phyloP scores from a whole-genome alignment of 2,888 invertebrate species.

The Pseudococcus longispinus region DNA sequence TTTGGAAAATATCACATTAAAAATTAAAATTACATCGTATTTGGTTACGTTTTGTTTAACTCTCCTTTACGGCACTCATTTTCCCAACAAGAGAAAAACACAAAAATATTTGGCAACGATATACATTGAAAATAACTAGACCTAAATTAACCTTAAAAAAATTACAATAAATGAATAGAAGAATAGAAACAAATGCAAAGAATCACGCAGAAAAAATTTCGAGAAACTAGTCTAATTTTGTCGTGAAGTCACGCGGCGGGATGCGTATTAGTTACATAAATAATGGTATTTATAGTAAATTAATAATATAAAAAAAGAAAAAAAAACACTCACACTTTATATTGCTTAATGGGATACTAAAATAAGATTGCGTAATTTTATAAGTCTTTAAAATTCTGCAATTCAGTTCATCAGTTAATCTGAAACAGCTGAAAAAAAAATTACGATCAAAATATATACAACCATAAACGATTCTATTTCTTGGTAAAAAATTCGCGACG shows the following conservation, averaged over 20 bases:
- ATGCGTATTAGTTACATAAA: neutral
- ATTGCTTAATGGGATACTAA: neutral
- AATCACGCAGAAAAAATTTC: neutral
- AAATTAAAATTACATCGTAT: neutral
- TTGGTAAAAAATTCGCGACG: neutral
- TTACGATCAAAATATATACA: neutral
- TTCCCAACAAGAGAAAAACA: neutral
- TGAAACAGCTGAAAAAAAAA: neutral
- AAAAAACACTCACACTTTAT: neutral
- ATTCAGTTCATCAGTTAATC: neutral
- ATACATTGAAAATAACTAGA: neutral
- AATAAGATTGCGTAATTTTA: neutral
- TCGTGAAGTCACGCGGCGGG: slow-evolving; percentile 5
- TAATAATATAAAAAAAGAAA: neutral
- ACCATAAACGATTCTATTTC: neutral
- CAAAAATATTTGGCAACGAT: neutral
- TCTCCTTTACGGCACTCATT: neutral
- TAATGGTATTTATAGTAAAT: slow-evolving; percentile 7
- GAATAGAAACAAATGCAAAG: neutral
- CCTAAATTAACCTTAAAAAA: neutral
- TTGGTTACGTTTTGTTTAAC: neutral
- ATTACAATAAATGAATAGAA: neutral
- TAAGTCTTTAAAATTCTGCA: neutral
- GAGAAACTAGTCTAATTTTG: neutral
- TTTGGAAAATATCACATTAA: neutral